Evolutionary conservation across 1,140 invertebrate genomes (phyloP).

Genomic region (Plectus sambesii): DNA sequence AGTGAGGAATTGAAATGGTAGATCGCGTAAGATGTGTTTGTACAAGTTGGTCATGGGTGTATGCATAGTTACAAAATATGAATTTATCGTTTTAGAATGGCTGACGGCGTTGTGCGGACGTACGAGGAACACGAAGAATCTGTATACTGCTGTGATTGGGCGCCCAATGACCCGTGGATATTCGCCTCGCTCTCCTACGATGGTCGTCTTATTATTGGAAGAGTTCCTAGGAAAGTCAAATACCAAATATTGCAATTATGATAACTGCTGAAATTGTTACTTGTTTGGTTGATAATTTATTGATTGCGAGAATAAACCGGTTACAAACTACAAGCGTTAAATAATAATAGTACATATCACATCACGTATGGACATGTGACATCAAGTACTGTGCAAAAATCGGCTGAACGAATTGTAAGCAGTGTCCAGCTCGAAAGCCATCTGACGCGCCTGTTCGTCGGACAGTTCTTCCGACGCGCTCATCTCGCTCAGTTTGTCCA

Average conservation of each 20-base stretch:
- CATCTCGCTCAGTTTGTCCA: constrained; percentile 78
- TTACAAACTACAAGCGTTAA: too few relatives aligned
- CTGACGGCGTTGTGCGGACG: constrained; percentile 68
- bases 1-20: too few relatives aligned
- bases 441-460: constrained; percentile 73
- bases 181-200: constrained; percentile 95
- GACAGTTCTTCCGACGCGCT: constrained; percentile 86
- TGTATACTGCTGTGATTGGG: constrained; percentile 93
- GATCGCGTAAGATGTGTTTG: neutral
- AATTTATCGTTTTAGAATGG: constrained; percentile 47
- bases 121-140: constrained; percentile 97
- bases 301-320: too few relatives aligned
- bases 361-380: too few relatives aligned
- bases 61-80: constrained; percentile 9
- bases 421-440: constrained; percentile 88
- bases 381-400: constrained; percentile 57
- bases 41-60: constrained; percentile 3
- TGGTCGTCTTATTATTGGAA: constrained; percentile 77
- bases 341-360: too few relatives aligned
- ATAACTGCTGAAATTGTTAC: too few relatives aligned
- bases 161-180: constrained; percentile 87
- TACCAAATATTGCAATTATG: constrained; percentile 24
- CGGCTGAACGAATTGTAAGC: constrained; percentile 85
- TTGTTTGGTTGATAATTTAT: too few relatives aligned
- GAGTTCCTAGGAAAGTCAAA: constrained; percentile 53